Evolutionary conservation across 1,140 invertebrate genomes (phyloP).

Genomic region (Plodia interpunctella): DNA sequence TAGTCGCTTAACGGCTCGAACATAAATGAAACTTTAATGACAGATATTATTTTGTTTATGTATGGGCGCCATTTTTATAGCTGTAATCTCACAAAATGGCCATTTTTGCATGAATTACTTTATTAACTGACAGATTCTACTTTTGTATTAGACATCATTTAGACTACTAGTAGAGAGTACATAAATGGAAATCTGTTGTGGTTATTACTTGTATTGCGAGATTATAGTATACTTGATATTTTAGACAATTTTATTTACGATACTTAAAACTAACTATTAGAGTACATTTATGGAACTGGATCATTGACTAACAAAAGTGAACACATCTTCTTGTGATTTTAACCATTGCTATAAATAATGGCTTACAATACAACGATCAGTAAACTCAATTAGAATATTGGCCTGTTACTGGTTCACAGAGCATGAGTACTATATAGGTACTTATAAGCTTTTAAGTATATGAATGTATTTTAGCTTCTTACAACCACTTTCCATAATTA

Average conservation of each 20-base stretch:
- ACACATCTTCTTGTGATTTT: not conserved
- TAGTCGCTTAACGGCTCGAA: slow-evolving; percentile 3
- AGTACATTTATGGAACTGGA: not conserved
- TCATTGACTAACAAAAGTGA: slow-evolving; percentile 1
- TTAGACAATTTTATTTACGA: not conserved
- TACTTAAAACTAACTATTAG: not conserved
- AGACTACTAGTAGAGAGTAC: not conserved
- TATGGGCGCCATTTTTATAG: not conserved
- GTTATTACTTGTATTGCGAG: not conserved
- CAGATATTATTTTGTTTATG: slow-evolving; percentile 7
- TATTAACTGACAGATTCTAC: not conserved
- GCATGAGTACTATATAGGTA: too few species aligned
- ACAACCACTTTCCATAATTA: too few species aligned
- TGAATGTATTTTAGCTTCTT: too few species aligned
- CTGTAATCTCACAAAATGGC: too few species aligned
- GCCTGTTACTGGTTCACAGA: too few species aligned
- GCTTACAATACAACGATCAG: not conserved
- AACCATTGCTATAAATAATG: too few species aligned
- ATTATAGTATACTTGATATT: not conserved
- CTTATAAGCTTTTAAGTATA: too few species aligned
- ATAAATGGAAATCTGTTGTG: not conserved
- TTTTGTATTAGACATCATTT: not conserved
- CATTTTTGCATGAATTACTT: slow-evolving; percentile 11
- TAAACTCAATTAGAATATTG: not conserved
- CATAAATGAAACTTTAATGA: slow-evolving; percentile 5